Percentiles rank a stretch among this genome's conserved stretches.
phyloP scores from a whole-genome alignment of 2,113 vertebrate genomes.

The Platichthys stellatus region DNA sequence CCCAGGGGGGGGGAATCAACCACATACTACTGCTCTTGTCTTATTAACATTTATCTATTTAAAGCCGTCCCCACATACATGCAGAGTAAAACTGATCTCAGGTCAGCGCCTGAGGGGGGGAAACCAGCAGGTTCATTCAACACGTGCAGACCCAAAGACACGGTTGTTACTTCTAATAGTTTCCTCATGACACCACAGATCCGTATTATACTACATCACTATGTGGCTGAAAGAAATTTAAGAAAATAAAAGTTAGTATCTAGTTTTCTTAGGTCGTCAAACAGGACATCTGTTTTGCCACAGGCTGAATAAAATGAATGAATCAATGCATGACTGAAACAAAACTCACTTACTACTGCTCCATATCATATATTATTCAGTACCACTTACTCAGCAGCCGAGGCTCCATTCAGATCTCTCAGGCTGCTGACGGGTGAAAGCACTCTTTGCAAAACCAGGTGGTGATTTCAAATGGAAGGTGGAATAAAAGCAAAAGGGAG shows the following conservation, averaged over 20 bases:
- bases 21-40: background rate
- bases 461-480: background rate
- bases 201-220: background rate
- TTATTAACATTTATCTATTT: background rate
- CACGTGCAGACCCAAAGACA: conserved; percentile 7
- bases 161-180: background rate
- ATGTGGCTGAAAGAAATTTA: background rate
- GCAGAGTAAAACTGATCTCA: background rate
- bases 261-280: background rate
- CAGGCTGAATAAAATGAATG: background rate
- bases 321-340: background rate
- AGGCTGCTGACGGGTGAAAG: background rate
- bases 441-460: background rate
- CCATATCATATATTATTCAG: background rate
- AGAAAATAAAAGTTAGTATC: background rate
- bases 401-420: background rate
- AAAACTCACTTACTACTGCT: background rate
- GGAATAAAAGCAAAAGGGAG: background rate
- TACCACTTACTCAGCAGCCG: background rate
- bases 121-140: conserved; percentile 59
- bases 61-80: background rate
- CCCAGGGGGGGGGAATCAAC: too few species aligned
- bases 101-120: conserved; percentile 17
- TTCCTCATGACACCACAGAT: background rate
- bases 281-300: background rate